A percentile compares a stretch with the other conserved stretches of the same genome.
These are phyloP conservation scores for Sebastes matsubarae DNA, from an alignment of 2,797 vertebrate species.

Conservation along the genomic window DNA sequence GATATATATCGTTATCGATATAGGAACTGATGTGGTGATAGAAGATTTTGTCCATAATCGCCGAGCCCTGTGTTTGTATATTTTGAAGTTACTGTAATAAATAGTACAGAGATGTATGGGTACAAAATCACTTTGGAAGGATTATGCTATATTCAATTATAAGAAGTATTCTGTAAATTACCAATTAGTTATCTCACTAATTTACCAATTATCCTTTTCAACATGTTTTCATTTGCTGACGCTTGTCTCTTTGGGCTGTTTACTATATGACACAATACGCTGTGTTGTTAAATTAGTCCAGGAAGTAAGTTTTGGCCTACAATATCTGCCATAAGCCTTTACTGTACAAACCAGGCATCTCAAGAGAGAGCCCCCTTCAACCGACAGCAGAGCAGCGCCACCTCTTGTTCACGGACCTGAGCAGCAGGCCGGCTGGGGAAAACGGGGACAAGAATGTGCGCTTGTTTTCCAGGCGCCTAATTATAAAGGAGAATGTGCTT, in stretches of 20 bases:
- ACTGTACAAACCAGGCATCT: background rate
- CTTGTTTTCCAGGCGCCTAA: constrained; percentile 84
- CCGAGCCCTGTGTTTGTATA: background rate
- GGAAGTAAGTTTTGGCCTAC: background rate
- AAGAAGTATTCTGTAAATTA: background rate
- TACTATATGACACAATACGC: background rate
- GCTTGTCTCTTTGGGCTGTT: background rate
- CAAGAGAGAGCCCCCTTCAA: background rate
- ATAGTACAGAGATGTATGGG: background rate
- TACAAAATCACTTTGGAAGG: background rate
- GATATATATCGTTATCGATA: no score
- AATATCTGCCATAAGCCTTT: background rate
- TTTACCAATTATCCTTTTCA: background rate
- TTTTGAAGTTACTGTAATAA: background rate
- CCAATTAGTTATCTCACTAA: background rate
- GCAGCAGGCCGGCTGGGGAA: constrained; percentile 34
- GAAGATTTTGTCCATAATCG: no score
- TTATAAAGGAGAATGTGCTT: constrained; percentile 83
- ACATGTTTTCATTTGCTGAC: background rate
- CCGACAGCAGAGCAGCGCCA: constrained; percentile 69
- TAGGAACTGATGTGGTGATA: no score
- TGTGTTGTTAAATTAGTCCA: background rate
- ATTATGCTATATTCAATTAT: background rate
- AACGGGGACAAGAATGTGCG: constrained; percentile 62
- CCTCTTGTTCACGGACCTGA: constrained; percentile 62